Base-by-base conservation (phyloP, 2,888 invertebrate genomes). In the Gasteruption jaculator region DNA sequence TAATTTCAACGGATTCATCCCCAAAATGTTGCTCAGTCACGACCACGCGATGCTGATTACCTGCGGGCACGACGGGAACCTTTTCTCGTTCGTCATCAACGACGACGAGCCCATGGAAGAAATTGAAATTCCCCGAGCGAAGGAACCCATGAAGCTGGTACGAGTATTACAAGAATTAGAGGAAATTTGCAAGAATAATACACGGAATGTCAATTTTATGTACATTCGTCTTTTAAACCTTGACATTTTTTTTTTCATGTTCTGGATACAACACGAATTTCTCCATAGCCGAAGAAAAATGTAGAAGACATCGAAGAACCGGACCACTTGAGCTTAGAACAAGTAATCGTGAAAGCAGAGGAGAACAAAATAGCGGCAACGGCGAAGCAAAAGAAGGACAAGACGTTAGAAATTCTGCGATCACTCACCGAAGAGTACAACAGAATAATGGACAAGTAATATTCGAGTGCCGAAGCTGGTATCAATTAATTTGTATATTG, bases 41-140 rank as follows among this genome's bases (percentile, higher is more conserved):
- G 80, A 86, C 64, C 73, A 76, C 52, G 74, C 69, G 72, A 57
- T 58, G 43, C 48, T 86, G 5, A 78, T 81, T 41, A 76, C 82
- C 1, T 78, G 83, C 54, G 90, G 89, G 0, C 60, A 74, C 12
- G 89, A 89, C 65, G 87, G 88, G 4, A 88, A 89, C 60, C 74
- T 90, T 36, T 90, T 91, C 61, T 77, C 82, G 0, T 89, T 79
- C 56, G 56, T 32, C 7, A 54, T 68, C 10, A 60, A 65, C 16
- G 57, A 59, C 19, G 49, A 53, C n/a, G n/a, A 6, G 16, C 18
- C 40, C 5, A 2, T 14, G 2, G 30, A 48, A 19, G 12, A 10
- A n/a, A 11, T 43, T 6, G 6, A 47, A 35, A 34, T 52, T 14
- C 56, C 57, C 18, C 29, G 45, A 29, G 14, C 32, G 6, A 15